Conservation (phyloP, 2,888 invertebrate species). For the Teleogryllus oceanicus region DNA sequence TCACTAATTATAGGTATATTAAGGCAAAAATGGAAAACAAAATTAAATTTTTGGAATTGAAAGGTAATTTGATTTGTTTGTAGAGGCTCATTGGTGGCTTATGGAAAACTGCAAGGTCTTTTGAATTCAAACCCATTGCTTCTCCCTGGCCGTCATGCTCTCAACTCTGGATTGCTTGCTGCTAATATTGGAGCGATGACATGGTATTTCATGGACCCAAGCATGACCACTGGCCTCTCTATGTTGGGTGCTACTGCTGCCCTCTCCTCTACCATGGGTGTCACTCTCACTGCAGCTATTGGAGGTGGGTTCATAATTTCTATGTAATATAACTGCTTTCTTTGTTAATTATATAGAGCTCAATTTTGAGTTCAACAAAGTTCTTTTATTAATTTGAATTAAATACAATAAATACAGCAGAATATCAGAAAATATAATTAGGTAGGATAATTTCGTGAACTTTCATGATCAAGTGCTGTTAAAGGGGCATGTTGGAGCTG, state of each 20-base stretch:
- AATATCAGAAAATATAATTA: no score
- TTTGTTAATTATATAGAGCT: no score
- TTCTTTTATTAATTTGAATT: no score
- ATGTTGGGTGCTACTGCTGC: constrained; percentile 72
- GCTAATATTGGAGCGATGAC: constrained; percentile 72
- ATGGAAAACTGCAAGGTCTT: constrained; percentile 82
- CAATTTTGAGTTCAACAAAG: no score
- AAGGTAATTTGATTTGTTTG: constrained; percentile 30
- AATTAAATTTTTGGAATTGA: no score
- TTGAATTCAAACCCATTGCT: constrained; percentile 76
- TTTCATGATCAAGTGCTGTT: no score
- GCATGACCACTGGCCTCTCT: constrained; percentile 65
- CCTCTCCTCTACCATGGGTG: constrained; percentile 76
- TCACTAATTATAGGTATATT: neutral
- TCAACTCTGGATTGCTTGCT: constrained; percentile 67
- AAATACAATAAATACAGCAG: no score
- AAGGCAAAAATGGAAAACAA: no score
- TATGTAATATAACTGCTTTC: no score
- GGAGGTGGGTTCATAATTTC: constrained; percentile 58
- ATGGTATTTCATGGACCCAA: constrained; percentile 59
- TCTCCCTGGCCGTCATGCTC: constrained; percentile 74
- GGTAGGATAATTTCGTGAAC: no score
- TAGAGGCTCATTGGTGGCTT: constrained; percentile 83
- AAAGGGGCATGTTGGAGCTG: no score
- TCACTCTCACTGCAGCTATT: constrained; percentile 83